A percentile compares a stretch with the other conserved stretches of the same genome.
These are phyloP conservation scores for Sebastes vulpes DNA, from an alignment of 2,797 vertebrate genomes.

Conservation along the genomic window DNA sequence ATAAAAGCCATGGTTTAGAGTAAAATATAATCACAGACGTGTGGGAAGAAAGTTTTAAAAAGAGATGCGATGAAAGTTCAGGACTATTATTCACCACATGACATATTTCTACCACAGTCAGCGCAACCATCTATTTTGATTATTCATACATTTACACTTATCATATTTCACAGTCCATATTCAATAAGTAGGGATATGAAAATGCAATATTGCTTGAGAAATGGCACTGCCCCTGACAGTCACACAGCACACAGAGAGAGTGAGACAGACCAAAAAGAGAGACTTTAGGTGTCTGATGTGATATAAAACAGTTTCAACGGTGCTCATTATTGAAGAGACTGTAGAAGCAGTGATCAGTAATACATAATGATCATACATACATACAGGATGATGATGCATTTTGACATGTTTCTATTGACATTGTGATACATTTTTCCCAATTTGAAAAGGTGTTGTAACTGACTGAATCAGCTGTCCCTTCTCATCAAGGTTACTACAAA, in stretches of 20 bases:
- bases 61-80: constrained; percentile 16
- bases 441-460: not conserved
- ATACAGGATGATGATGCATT: not conserved
- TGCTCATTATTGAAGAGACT: not conserved
- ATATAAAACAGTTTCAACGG: not conserved
- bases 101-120: constrained; percentile 1
- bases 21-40: not conserved
- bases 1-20: not conserved
- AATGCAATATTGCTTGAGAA: constrained; percentile 30
- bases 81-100: constrained; percentile 10
- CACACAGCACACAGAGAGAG: not conserved
- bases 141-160: constrained; percentile 17
- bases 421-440: not conserved
- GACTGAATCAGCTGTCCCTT: not conserved
- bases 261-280: not conserved
- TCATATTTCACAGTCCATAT: constrained; percentile 22
- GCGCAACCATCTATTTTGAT: constrained; percentile 10
- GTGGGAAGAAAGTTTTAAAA: constrained; percentile 13
- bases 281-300: not conserved
- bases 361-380: not conserved
- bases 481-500: not conserved
- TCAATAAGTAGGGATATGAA: constrained; percentile 18
- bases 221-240: constrained; percentile 14
- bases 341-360: not conserved
- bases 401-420: not conserved